A percentile compares a stretch with the other conserved stretches of the same genome.
Conservation (phyloP, 1,140 invertebrate genomes). For the Brachionus calyciflorus region DNA sequence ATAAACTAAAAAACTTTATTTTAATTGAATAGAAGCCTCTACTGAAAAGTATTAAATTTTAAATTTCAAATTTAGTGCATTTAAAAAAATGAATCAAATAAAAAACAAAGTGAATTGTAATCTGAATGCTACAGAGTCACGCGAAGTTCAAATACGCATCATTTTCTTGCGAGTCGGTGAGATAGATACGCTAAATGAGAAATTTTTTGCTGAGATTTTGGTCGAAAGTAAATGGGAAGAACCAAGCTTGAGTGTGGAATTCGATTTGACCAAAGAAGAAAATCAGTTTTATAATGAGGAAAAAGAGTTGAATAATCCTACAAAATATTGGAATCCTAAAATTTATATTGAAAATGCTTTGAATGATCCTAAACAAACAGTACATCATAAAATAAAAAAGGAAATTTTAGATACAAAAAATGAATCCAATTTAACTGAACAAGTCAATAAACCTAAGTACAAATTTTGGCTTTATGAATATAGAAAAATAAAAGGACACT, state of each 20-base stretch:
- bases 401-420: neutral
- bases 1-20: too few species aligned
- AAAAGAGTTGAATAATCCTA: neutral
- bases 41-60: too few species aligned
- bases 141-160: neutral
- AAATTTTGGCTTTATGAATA: slow-evolving; percentile 6
- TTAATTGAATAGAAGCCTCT: too few species aligned
- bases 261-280: neutral
- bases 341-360: slow-evolving; percentile 48
- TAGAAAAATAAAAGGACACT: neutral
- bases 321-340: slow-evolving; percentile 37
- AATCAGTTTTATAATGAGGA: neutral
- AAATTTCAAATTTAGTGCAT: too few species aligned
- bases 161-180: slow-evolving; percentile 49
- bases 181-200: slow-evolving; percentile 49
- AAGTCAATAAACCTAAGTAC: neutral
- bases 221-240: slow-evolving; percentile 47
- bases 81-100: too few species aligned
- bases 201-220: slow-evolving; percentile 48
- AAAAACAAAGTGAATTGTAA: too few species aligned
- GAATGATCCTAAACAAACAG: slow-evolving; percentile 37
- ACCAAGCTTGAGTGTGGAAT: neutral
- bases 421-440: neutral
- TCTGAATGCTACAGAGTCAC: too few species aligned
- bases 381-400: neutral